Conservation (phyloP, 2,113 vertebrate genomes). For the Sterna hirundo region DNA sequence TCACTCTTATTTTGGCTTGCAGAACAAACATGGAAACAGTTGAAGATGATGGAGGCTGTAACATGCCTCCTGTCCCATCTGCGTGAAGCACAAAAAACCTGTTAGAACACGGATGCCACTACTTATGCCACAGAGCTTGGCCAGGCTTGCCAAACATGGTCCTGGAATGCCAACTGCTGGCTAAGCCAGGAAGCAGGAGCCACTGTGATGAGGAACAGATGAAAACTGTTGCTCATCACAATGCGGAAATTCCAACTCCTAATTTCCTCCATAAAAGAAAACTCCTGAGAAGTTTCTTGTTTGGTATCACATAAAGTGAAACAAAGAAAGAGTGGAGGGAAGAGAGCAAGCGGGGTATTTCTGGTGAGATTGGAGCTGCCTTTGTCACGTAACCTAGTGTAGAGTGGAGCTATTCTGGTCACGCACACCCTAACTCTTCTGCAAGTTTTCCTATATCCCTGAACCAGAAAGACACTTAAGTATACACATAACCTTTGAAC, state of each 20-base stretch:
- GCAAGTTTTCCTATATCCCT: not conserved
- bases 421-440: rapidly evolving
- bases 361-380: not conserved
- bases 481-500: not conserved
- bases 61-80: not conserved
- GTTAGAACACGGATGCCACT: not conserved
- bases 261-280: not conserved
- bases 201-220: not conserved
- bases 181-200: not conserved
- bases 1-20: not conserved
- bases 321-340: not conserved
- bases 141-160: not conserved
- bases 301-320: not conserved
- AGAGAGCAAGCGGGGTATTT: not conserved
- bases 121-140: not conserved
- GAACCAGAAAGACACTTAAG: not conserved
- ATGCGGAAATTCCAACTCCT: not conserved
- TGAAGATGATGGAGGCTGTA: not conserved
- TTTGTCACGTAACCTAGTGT: not conserved
- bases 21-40: not conserved
- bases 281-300: not conserved
- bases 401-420: not conserved
- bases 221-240: not conserved
- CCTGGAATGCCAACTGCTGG: not conserved
- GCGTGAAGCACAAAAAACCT: not conserved